Conservation (phyloP, 2,888 invertebrate genomes). For the Nephrocerus scutellatus region DNA sequence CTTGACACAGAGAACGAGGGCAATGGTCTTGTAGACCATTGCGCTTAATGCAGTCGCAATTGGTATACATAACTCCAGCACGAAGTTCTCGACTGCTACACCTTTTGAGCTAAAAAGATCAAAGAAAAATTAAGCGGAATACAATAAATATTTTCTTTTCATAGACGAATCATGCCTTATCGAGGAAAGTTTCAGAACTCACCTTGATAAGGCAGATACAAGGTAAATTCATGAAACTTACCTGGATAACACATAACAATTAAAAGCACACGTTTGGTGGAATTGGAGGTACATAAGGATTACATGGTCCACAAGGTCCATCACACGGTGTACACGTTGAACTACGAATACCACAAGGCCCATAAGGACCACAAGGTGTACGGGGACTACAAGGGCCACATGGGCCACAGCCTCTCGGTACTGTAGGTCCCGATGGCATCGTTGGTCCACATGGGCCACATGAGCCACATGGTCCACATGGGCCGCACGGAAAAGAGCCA, state of each 20-base stretch:
- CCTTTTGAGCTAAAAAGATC: slow-evolving; percentile 28
- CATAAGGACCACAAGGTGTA: slow-evolving; percentile 31
- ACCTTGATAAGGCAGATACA: slow-evolving; percentile 34
- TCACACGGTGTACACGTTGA: slow-evolving; percentile 12
- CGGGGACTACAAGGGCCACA: slow-evolving; percentile 26
- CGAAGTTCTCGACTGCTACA: slow-evolving; percentile 53
- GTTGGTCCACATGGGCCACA: slow-evolving; percentile 19
- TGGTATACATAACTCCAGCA: slow-evolving; percentile 50
- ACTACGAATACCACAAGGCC: slow-evolving; percentile 21
- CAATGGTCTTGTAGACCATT: slow-evolving; percentile 58
- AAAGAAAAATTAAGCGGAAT: neutral
- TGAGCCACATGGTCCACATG: slow-evolving; percentile 18
- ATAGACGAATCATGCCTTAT: slow-evolving; percentile 15
- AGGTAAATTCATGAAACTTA: slow-evolving; percentile 33
- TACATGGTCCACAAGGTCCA: slow-evolving; percentile 15
- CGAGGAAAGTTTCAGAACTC: slow-evolving; percentile 34
- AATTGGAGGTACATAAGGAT: slow-evolving; percentile 20
- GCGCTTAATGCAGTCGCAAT: slow-evolving; percentile 54
- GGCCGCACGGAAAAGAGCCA: slow-evolving; percentile 23
- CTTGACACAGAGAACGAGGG: slow-evolving; percentile 51
- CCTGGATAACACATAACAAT: slow-evolving; percentile 26
- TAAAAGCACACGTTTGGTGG: slow-evolving; percentile 8
- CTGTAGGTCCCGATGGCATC: slow-evolving; percentile 8
- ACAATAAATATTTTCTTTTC: neutral
- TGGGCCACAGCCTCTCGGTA: slow-evolving; percentile 14